A percentile compares a stretch with the other conserved stretches of the same genome.
Conservation (phyloP, 1,140 invertebrate genomes). For the Melitaea cinxia region DNA sequence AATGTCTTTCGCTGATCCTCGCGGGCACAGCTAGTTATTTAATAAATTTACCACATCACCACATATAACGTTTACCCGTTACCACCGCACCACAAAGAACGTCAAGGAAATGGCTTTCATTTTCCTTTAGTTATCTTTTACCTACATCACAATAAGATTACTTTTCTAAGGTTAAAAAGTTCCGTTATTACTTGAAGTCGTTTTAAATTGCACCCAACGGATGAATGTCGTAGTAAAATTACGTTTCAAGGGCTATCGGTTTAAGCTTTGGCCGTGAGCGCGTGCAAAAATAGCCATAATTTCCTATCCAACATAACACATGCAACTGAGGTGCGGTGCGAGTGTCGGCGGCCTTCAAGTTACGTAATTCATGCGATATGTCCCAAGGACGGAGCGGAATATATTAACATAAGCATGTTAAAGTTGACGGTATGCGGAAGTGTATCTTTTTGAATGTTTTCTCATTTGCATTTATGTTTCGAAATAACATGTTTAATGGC, state of each 20-base stretch:
- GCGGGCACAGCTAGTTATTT: too few relatives aligned
- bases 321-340: conserved; percentile 57
- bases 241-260: conserved; percentile 20
- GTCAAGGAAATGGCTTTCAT: too few relatives aligned
- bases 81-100: too few relatives aligned
- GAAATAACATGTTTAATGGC: background rate
- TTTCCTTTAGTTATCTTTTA: too few relatives aligned
- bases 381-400: conserved; percentile 52
- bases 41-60: too few relatives aligned
- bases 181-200: too few relatives aligned
- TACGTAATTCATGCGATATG: conserved; percentile 63
- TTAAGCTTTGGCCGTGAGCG: conserved; percentile 37
- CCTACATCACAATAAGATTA: too few relatives aligned
- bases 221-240: background rate
- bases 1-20: too few relatives aligned
- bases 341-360: conserved; percentile 61
- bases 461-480: conserved; percentile 14
- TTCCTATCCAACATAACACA: conserved; percentile 55
- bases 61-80: too few relatives aligned
- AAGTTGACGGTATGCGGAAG: conserved; percentile 3
- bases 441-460: conserved; percentile 9
- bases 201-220: too few relatives aligned
- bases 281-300: conserved; percentile 54
- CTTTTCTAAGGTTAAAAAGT: too few relatives aligned
- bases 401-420: conserved; percentile 44